These are phyloP conservation scores for Atrina japonica DNA, from an alignment of 2,888 invertebrate species.

Conservation along the genomic window DNA sequence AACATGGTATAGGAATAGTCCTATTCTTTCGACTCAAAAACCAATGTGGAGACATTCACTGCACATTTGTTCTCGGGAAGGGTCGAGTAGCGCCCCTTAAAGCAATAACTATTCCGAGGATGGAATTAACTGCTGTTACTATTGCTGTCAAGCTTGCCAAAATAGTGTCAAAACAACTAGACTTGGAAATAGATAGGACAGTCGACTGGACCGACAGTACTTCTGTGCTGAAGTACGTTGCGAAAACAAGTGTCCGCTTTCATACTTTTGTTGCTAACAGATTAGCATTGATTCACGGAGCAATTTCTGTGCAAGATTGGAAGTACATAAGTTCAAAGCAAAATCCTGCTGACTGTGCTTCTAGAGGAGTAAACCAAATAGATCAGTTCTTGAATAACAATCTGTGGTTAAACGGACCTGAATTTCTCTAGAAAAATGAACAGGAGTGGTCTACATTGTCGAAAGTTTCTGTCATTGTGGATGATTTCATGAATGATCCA, in stretches of 20 bases:
- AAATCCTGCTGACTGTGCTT: conserved; percentile 41
- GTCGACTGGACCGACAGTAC: conserved; percentile 43
- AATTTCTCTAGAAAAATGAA: conserved; percentile 23
- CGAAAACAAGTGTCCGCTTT: conserved; percentile 23
- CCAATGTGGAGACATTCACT: conserved; percentile 18
- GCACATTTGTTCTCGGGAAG: conserved; percentile 35
- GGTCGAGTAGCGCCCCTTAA: conserved; percentile 34
- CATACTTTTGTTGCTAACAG: conserved; percentile 41
- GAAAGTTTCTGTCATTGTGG: too few species aligned
- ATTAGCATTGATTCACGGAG: conserved; percentile 25
- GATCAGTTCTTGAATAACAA: not conserved
- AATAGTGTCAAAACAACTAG: conserved; percentile 23
- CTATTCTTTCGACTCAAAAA: conserved; percentile 29
- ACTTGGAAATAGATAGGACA: too few species aligned
- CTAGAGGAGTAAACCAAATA: conserved; percentile 18
- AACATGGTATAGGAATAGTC: conserved; percentile 31
- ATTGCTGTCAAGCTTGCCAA: conserved; percentile 10
- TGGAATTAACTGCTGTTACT: conserved; percentile 41
- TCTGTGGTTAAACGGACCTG: conserved; percentile 21
- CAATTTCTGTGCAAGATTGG: too few species aligned
- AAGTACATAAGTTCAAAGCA: too few species aligned
- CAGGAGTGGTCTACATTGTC: not conserved
- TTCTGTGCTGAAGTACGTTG: conserved; percentile 29
- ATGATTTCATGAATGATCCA: too few species aligned
- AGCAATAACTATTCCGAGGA: conserved; percentile 33